Evolutionary conservation across 2,113 vertebrate genomes (phyloP).

Genomic region (Suricata suricatta): DNA sequence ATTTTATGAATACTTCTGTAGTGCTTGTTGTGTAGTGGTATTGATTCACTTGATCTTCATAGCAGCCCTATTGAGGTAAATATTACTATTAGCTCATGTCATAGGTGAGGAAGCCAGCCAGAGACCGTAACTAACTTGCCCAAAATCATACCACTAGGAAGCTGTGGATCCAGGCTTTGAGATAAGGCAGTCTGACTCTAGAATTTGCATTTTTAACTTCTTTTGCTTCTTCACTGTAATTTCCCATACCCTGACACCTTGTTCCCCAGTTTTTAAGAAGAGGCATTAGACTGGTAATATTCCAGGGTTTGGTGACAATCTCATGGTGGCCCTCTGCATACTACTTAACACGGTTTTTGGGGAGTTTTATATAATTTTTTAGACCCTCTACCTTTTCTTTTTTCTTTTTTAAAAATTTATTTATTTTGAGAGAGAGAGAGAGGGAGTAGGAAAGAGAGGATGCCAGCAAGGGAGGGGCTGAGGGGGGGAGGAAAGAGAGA

Average conservation of each 20-base stretch:
- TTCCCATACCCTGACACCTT: background rate
- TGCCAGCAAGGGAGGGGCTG: too few relatives aligned
- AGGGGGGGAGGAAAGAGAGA: too few relatives aligned
- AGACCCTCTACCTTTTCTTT: background rate
- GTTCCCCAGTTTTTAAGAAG: background rate
- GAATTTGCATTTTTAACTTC: background rate
- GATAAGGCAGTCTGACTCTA: background rate
- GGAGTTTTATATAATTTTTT: background rate
- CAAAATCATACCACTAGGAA: background rate
- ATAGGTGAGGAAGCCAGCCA: background rate
- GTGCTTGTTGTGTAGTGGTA: background rate
- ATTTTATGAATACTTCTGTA: background rate
- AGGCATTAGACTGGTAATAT: background rate
- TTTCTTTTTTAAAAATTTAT: too few relatives aligned
- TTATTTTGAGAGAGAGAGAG: too few relatives aligned
- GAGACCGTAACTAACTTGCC: background rate
- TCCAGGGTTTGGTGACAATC: background rate
- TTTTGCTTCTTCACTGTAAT: background rate
- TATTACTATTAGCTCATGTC: background rate
- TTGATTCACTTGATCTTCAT: background rate
- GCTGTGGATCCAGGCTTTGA: background rate
- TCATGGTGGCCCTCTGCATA: background rate
- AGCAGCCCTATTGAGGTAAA: background rate
- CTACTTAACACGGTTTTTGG: background rate
- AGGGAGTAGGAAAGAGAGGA: too few relatives aligned